phyloP scores from a whole-genome alignment of 2,888 invertebrate genomes.

The Ochropleura plecta region DNA sequence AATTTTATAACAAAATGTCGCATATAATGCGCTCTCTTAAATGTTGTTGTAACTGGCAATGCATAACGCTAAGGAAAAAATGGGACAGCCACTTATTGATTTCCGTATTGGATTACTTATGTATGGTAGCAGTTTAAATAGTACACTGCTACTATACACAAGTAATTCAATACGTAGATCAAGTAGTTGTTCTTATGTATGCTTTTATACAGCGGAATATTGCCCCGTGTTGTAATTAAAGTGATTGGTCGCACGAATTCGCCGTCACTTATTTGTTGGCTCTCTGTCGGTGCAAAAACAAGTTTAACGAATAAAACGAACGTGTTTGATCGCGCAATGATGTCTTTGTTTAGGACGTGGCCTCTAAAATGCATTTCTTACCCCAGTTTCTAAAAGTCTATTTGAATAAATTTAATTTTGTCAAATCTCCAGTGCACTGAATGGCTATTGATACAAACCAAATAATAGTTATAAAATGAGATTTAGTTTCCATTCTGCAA shows the following conservation, averaged over 20 bases:
- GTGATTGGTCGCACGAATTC: not conserved
- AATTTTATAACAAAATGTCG: not conserved
- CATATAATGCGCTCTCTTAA: not conserved
- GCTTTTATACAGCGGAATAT: not conserved
- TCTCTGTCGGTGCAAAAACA: not conserved
- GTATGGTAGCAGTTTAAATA: not conserved
- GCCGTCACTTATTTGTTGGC: not conserved
- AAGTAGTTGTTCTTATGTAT: not conserved
- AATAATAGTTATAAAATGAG: not conserved
- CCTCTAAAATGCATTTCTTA: conserved; percentile 8
- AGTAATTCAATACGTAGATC: too few species aligned
- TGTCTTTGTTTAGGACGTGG: not conserved
- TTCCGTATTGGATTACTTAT: conserved; percentile 15
- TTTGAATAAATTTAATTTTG: not conserved
- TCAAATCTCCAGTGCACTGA: not conserved
- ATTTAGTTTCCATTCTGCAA: not conserved
- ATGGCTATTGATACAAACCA: not conserved
- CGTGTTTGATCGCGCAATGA: not conserved
- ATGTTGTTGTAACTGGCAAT: conserved; percentile 2
- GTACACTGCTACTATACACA: too few species aligned
- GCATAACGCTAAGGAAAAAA: not conserved
- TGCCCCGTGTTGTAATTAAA: not conserved
- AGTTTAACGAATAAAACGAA: not conserved
- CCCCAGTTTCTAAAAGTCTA: not conserved
- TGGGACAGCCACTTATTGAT: not conserved